Conservation (phyloP, 1,140 invertebrate species). For the Plodia interpunctella region DNA sequence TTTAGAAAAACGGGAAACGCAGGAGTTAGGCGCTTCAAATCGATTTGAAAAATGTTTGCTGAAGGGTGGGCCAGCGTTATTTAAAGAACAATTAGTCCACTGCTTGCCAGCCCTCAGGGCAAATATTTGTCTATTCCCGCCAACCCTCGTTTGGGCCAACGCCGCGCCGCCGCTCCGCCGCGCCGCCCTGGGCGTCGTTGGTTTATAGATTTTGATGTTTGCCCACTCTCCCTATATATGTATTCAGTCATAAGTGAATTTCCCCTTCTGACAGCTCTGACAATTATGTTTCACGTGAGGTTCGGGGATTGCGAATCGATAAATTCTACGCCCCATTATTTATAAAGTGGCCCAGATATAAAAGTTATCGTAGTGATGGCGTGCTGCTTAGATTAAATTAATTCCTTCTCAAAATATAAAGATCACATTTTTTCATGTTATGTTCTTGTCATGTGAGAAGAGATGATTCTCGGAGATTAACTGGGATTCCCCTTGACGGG, state of each 20-base stretch:
- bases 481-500: slow-evolving; percentile 13
- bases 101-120: slow-evolving; percentile 65
- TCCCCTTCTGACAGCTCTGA: slow-evolving; percentile 34
- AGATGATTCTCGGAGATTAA: neutral
- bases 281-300: slow-evolving; percentile 39
- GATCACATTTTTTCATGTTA: neutral
- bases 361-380: no score
- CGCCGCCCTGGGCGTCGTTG: slow-evolving; percentile 60
- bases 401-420: no score
- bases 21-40: slow-evolving; percentile 57
- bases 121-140: slow-evolving; percentile 73
- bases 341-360: no score
- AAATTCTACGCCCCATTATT: no score
- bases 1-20: slow-evolving; percentile 39
- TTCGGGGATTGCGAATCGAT: slow-evolving; percentile 3
- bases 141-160: slow-evolving; percentile 61
- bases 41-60: slow-evolving; percentile 64
- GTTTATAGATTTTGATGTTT: slow-evolving; percentile 63
- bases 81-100: slow-evolving; percentile 75
- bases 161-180: slow-evolving; percentile 43
- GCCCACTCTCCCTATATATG: slow-evolving; percentile 49
- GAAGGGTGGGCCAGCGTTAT: slow-evolving; percentile 61
- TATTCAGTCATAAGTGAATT: slow-evolving; percentile 38
- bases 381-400: no score
- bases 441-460: neutral